These are phyloP conservation scores for Paralinhomoeus sp. DNA, from an alignment of 2,888 invertebrate species.

Conservation along the genomic window DNA sequence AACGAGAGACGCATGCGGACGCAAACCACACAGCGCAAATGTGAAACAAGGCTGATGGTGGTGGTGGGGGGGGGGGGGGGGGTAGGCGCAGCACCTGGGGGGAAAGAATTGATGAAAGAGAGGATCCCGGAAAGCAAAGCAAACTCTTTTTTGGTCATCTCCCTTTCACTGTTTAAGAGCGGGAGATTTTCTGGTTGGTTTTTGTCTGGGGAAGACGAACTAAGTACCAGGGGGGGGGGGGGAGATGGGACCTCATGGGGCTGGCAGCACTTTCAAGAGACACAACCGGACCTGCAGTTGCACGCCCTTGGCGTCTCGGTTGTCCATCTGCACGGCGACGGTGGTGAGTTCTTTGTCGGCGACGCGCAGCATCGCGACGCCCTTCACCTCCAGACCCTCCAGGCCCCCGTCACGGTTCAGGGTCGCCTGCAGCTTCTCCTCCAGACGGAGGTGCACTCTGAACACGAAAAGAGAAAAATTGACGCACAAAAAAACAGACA, in stretches of 20 bases:
- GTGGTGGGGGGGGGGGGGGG: not conserved
- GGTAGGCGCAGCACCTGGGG: not conserved
- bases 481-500: too few species aligned
- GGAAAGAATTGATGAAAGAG: too few species aligned
- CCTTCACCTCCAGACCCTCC: constrained; percentile 61
- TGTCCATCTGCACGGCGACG: constrained; percentile 59
- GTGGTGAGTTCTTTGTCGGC: constrained; percentile 64
- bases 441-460: constrained; percentile 67
- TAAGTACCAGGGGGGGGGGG: too few species aligned
- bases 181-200: too few species aligned
- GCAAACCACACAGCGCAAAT: not conserved
- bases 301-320: constrained; percentile 52
- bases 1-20: not conserved
- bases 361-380: constrained; percentile 58
- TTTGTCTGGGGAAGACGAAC: too few species aligned
- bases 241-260: too few species aligned
- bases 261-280: too few species aligned
- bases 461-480: too few species aligned
- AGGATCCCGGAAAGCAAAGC: too few species aligned
- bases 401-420: constrained; percentile 86
- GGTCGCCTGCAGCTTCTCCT: constrained; percentile 63
- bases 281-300: constrained; percentile 53
- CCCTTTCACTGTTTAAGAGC: too few species aligned
- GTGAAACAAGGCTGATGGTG: not conserved
- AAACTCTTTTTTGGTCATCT: too few species aligned